Percentiles rank a stretch among this genome's conserved stretches.
Conservation (phyloP, 2,888 invertebrate species). For the Andrena chrysosceles region DNA sequence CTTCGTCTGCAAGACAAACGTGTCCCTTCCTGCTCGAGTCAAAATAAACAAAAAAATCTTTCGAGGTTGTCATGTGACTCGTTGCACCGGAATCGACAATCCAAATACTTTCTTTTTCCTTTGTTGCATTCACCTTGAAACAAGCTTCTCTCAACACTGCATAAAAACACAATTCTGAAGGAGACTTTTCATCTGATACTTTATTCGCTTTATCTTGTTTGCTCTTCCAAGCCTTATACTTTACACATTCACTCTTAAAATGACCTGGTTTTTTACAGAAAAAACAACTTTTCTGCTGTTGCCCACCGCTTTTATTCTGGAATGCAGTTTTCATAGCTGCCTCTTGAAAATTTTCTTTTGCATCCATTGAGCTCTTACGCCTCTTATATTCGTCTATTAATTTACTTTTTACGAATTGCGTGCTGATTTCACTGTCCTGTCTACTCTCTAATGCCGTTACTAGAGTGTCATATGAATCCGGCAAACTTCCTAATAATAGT, state of each 20-base stretch:
- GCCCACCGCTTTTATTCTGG: too few relatives aligned
- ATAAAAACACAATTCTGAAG: background rate
- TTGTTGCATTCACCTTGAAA: background rate
- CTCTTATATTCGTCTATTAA: too few relatives aligned
- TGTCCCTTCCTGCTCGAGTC: background rate
- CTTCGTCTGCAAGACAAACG: background rate
- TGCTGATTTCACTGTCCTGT: too few relatives aligned
- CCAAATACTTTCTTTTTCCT: background rate
- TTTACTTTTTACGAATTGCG: too few relatives aligned
- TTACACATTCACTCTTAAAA: background rate
- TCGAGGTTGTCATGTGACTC: background rate
- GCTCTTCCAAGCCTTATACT: background rate
- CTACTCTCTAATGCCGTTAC: background rate
- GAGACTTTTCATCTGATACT: background rate
- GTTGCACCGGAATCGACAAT: constrained; percentile 12
- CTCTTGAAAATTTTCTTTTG: too few relatives aligned
- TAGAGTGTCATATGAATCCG: background rate
- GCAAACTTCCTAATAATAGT: constrained; percentile 12
- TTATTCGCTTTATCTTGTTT: background rate
- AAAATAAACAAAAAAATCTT: background rate
- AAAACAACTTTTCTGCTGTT: too few relatives aligned
- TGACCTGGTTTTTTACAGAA: background rate
- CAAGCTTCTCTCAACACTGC: background rate
- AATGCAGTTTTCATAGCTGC: too few relatives aligned
- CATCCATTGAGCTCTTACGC: too few relatives aligned